Evolutionary conservation across 2,113 vertebrate genomes (phyloP), one percentile per base, ranked within the genome.

Genomic region (Columba livia): DNA sequence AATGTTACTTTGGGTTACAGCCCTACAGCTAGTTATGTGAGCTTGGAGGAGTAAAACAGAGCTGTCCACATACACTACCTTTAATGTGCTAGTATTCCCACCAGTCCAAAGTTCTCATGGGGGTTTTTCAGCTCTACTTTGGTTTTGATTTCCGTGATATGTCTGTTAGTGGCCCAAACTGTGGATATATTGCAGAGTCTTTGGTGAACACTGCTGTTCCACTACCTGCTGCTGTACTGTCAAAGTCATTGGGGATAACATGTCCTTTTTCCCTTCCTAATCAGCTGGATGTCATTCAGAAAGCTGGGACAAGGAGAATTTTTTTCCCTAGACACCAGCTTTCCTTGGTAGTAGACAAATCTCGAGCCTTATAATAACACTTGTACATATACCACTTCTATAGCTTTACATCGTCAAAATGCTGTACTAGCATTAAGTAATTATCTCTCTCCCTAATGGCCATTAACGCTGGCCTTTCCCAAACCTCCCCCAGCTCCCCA

Each of bases 401-500:
- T 74, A 94, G 95, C 44, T 94, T 96, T 94, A 88, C 82, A 90
- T 91, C 40, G 15, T 91, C 80, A 50, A 85, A 89, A 34, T 44
- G 57, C 90, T 96, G 91, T 88, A 73, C 64, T 80, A 89, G 84
- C 67, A 74, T 87, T 89, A 88, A 85, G 84, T 83, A 89, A 94
- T 95, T 93, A 93, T 89, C 79, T 65, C 47, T 91, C 62, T 96
- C 94, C 93, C 96, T 96, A 94, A 96, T 87, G 96, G 95, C 90
- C 84, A 87, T 96, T 96, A 96, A 96, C 4, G n/a, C 58, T 94
- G 94, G 92, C 95, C 92, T 96, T 92, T 97, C 83, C 90, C 9
- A 36, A 96, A 89, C 93, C 84, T 97, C 83, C 80, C 80, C 65
- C 90, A 92, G 66, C 86, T 96, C 96, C 86, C 88, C 0, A 2